phyloP scores from a whole-genome alignment of 2,797 vertebrate species.

The Mergus octosetaceus region DNA sequence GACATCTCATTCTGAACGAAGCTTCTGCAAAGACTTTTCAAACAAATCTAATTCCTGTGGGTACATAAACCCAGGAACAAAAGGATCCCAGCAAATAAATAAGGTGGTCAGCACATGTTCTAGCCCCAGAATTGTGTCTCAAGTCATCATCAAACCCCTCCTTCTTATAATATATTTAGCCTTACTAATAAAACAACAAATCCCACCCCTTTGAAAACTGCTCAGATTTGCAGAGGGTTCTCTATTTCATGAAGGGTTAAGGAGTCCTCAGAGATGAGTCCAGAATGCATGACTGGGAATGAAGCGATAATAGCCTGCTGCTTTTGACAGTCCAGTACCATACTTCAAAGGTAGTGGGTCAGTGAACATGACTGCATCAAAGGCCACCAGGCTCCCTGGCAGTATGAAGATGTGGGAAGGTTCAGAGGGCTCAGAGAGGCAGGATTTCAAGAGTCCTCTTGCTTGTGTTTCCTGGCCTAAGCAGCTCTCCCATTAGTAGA shows the following conservation, averaged over 20 bases:
- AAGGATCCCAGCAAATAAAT: background rate
- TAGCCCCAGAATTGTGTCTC: background rate
- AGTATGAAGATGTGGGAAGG: background rate
- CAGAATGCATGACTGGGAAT: background rate
- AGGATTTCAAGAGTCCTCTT: constrained; percentile 37
- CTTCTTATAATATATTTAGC: background rate
- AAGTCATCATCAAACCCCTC: background rate
- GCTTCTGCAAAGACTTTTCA: background rate
- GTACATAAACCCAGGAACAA: background rate
- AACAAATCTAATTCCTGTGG: background rate
- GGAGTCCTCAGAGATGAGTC: background rate
- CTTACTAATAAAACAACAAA: background rate
- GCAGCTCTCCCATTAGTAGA: constrained; percentile 44
- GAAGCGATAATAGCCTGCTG: constrained; percentile 29
- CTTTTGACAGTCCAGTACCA: constrained; percentile 17
- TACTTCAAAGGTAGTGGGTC: constrained; percentile 66
- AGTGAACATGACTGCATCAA: constrained; percentile 55
- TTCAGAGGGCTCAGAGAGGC: constrained; percentile 4
- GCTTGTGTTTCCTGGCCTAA: constrained; percentile 13
- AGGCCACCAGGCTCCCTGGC: constrained; percentile 29
- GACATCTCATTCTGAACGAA: background rate
- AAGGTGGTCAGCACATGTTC: background rate
- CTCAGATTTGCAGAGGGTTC: background rate
- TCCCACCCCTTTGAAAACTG: background rate
- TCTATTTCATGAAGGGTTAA: constrained; percentile 21